These are phyloP conservation scores for Dastarcus helophoroides DNA, from an alignment of 2,888 invertebrate species.

Conservation along the genomic window DNA sequence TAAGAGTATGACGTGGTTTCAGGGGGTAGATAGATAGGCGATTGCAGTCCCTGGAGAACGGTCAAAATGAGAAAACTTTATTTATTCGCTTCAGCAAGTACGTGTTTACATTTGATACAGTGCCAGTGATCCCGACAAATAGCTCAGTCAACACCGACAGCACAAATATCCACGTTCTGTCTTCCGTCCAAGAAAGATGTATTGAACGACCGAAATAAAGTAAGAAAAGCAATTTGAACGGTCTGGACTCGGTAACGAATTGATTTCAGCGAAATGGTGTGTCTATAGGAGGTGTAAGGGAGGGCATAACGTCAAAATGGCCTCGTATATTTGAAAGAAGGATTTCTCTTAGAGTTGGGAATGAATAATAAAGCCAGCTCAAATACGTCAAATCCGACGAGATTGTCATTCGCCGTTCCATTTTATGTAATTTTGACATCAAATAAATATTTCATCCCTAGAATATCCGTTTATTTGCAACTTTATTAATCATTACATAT, in stretches of 20 bases:
- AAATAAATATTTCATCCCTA: conserved; percentile 2
- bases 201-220: conserved; percentile 31
- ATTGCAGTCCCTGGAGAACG: no score
- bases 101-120: conserved; percentile 27
- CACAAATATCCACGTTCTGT: conserved; percentile 23
- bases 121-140: conserved; percentile 28
- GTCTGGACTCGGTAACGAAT: conserved; percentile 29
- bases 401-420: no score
- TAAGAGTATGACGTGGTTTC: no score
- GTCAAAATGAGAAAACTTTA: conserved; percentile 5
- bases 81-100: conserved; percentile 5
- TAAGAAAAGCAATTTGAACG: conserved; percentile 34
- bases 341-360: conserved; percentile 21
- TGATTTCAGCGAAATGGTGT: conserved; percentile 32
- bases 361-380: conserved; percentile 19
- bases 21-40: no score
- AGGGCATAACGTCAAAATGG: conserved; percentile 20
- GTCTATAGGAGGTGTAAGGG: conserved; percentile 18
- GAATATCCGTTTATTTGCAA: no score
- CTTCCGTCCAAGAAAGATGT: conserved; percentile 26
- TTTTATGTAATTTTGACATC: no score
- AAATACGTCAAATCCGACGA: conserved; percentile 18
- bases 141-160: conserved; percentile 28
- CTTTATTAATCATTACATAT: no score
- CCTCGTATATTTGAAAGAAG: conserved; percentile 26